phyloP scores from a whole-genome alignment of 1,140 invertebrate genomes.

The Dendroctonus ponderosae region DNA sequence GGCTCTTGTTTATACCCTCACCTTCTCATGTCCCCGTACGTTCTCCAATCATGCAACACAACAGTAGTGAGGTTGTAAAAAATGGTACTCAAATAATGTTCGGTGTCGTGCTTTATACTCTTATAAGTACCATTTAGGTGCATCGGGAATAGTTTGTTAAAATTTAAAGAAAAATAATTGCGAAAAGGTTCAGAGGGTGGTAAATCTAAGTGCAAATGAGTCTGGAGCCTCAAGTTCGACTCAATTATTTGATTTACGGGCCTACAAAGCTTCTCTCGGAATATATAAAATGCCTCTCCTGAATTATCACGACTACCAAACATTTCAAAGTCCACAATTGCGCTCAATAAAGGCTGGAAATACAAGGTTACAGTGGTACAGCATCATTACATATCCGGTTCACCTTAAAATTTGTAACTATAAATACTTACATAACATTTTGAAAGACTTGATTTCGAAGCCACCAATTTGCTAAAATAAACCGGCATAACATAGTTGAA shows the following conservation, averaged over 20 bases:
- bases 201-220: slow-evolving; percentile 85
- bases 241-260: slow-evolving; percentile 85
- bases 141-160: slow-evolving; percentile 40
- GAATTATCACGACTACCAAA: slow-evolving; percentile 37
- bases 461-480: slow-evolving; percentile 72
- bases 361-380: not conserved
- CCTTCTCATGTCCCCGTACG: slow-evolving; percentile 93
- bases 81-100: slow-evolving; percentile 90
- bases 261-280: slow-evolving; percentile 61
- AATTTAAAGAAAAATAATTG: slow-evolving; percentile 41
- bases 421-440: slow-evolving; percentile 57
- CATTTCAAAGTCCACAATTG: slow-evolving; percentile 60
- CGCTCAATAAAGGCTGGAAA: slow-evolving; percentile 65
- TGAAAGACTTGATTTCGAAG: slow-evolving; percentile 61
- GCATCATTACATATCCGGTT: not conserved
- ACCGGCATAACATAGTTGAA: slow-evolving; percentile 67
- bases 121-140: slow-evolving; percentile 42
- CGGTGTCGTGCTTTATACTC: slow-evolving; percentile 63
- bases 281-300: slow-evolving; percentile 44
- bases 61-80: slow-evolving; percentile 98
- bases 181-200: slow-evolving; percentile 58
- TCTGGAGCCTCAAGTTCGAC: slow-evolving; percentile 84
- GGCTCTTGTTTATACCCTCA: slow-evolving; percentile 1
- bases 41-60: slow-evolving; percentile 96
- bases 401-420: not conserved